Conservation (phyloP, 2,113 vertebrate species). For the Pavo muticus region DNA sequence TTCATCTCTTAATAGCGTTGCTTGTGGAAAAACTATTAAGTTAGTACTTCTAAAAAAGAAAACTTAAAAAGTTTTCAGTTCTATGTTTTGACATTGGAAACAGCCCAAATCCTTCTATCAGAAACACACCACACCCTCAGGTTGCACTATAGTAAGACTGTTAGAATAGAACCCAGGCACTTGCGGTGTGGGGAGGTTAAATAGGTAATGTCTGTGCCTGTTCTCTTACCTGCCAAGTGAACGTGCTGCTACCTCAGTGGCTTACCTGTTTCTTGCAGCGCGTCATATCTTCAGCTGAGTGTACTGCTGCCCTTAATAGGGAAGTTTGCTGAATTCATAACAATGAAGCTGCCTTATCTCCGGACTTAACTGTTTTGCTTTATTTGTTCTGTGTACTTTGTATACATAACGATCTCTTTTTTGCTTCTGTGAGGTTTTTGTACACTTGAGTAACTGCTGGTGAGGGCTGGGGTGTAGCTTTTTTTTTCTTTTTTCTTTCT, state of each 20-base stretch:
- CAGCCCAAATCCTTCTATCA: not conserved
- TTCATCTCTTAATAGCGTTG: not conserved
- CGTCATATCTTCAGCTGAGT: not conserved
- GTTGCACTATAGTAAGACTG: not conserved
- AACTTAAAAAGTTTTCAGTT: not conserved
- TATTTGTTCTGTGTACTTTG: not conserved
- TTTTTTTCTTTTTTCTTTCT: not conserved
- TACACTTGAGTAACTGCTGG: not conserved
- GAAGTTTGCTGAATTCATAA: not conserved
- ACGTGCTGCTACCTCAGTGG: not conserved
- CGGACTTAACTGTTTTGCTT: rapidly evolving
- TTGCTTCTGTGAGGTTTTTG: not conserved
- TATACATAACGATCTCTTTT: not conserved
- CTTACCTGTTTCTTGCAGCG: rapidly evolving
- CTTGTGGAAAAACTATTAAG: not conserved
- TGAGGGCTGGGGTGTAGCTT: not conserved
- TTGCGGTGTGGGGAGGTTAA: not conserved
- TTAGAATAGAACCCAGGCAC: not conserved
- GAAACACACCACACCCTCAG: not conserved
- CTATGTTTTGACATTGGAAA: not conserved
- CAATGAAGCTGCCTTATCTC: not conserved
- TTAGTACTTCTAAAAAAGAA: not conserved
- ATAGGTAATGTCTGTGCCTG: not conserved
- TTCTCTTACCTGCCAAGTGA: not conserved
- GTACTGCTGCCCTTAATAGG: not conserved